Evolutionary conservation across 2,888 invertebrate species (phyloP), one percentile per base, ranked within the genome.

Genomic region (Idaea straminata): DNA sequence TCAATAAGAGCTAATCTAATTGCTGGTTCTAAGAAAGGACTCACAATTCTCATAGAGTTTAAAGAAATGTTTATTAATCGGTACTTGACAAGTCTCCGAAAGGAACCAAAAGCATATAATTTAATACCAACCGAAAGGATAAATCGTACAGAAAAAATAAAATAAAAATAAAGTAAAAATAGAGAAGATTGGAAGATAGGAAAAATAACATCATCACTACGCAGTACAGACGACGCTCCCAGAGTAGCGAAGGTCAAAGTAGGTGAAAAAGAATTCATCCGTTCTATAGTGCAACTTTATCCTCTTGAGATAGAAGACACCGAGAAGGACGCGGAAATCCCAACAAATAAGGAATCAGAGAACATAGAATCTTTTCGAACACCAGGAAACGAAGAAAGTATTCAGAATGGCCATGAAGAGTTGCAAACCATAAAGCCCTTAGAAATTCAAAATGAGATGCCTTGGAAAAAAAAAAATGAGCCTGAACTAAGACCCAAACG

Each of bases 161-260:
- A n/a, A 36, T 36, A 5, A 36, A 36, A 36, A 7, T 2, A 36
- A 7, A 10, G 6, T 5, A 36, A 36, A 36, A 36, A 36, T 35
- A 62, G 72, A 61, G 67, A 35, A 5, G 13, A 64, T 1, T 74
- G 72, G 72, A 71, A 67, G 15, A 70, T 71, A 3, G 73, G 73
- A 13, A 66, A 57, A n/a, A 72, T 74, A 15, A 15, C 16, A 16
- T 35, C 47, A 3, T 38, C 71, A 10, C n/a, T 64, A 0, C 58
- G 66, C 58, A 66, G 68, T 4, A 0, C 36, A 0, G 72, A 73
- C 61, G 69, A 63, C 0, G 5, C 57, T 13, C 57, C 2, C 64
- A 63, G 57, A 61, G 70, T 60, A 35, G 62, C n/a, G 72, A 72
- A 35, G 68, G 65, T 7, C 35, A 66, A 35, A 38, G 60, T 5